Base-by-base conservation (phyloP, 1,140 invertebrate genomes). In the Batillaria attramentaria region DNA sequence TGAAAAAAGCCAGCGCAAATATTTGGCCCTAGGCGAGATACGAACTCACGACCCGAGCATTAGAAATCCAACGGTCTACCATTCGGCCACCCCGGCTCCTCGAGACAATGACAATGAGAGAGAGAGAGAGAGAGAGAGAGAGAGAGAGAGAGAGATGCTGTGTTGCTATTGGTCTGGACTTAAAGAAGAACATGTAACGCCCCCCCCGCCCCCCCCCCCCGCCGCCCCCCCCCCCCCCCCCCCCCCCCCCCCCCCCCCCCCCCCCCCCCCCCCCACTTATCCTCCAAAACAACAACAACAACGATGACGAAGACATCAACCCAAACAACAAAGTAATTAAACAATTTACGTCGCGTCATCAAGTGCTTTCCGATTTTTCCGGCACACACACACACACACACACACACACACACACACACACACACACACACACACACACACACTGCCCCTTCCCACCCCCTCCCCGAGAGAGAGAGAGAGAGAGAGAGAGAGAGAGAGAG, bases 391-490 rank as follows among this genome's bases (percentile, higher is more conserved):
- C 6, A 65, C 62, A 33, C 62, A 65, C 28, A 33, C 62, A 65
- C 28, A 33, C 62, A 65, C 62, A 33, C 62, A 18, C 57, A n/a
- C 57, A 0, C 57, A 2, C 24, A 18, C 57, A 62, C 1, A 18
- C 10, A n/a, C 24, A 31, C 57, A 62, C 57, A 62, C 57, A 62
- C 57, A 62, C 57, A 62, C 57, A 62, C 57, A 60, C 57, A 60
- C 57, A 60, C 57, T 18, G n/a, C 57, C 57, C 57, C 57, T n/a
- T n/a, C 57, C 3, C n/a, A 16, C 57, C n/a, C 3, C n/a, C 57
- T 3, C 57, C n/a, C 24, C n/a, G n/a, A 65, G n/a, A 65, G 20
- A 20, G 20, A 10, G 62, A 65, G 4, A 33, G 4, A 65, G 20
- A 5, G 5, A 65, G 31, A 66, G 62, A 66, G 62, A 35, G 62